Conservation (phyloP, 2,113 vertebrate species). For the Himantopus leucocephalus region DNA sequence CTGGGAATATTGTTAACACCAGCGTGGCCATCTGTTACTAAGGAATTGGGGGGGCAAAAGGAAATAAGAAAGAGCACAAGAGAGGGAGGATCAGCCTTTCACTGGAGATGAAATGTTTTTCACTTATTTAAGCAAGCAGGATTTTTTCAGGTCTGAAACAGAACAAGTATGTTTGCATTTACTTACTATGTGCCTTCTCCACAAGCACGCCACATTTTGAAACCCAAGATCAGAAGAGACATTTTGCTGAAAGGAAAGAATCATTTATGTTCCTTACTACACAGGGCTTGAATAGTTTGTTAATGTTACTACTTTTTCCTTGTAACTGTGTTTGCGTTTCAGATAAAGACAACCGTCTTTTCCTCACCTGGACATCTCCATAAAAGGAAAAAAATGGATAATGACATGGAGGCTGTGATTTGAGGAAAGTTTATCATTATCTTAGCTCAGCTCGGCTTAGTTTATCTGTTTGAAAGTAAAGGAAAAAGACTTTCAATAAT, state of each 20-base stretch:
- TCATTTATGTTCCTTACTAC: background rate
- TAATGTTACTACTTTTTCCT: background rate
- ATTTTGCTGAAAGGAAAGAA: background rate
- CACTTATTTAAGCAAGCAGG: background rate
- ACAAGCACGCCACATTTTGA: accelerated
- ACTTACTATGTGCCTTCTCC: background rate
- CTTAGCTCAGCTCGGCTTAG: background rate
- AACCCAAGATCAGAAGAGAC: background rate
- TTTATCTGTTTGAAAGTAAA: background rate
- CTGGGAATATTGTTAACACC: conserved; percentile 27
- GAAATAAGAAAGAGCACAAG: background rate
- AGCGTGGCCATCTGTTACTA: background rate
- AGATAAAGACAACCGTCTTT: background rate
- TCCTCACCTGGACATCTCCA: background rate
- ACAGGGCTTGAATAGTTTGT: background rate
- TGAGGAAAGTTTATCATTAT: background rate
- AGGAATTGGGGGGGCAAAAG: background rate
- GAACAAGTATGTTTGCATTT: background rate
- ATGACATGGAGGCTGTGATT: background rate
- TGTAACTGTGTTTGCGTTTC: background rate
- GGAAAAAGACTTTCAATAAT: background rate
- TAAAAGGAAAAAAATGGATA: background rate
- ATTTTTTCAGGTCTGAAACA: background rate
- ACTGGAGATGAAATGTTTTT: background rate
- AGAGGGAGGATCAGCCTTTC: background rate